Percentiles rank a stretch among this genome's conserved stretches.
Conservation (phyloP, 2,888 invertebrate species). For the Drosophila niveifrons region DNA sequence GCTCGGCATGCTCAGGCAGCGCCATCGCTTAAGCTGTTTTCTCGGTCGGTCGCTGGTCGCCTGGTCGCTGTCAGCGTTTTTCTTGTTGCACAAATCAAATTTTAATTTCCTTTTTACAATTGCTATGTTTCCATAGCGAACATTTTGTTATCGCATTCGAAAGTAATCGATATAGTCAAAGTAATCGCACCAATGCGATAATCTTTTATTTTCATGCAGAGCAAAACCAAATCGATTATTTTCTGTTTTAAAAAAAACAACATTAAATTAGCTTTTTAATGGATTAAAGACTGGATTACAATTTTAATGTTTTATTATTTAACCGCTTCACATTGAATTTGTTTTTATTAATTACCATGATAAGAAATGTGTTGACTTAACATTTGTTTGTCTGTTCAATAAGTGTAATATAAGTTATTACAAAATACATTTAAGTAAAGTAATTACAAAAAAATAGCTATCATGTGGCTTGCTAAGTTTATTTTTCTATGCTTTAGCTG, state of each 20-base stretch:
- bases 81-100: slow-evolving; percentile 58
- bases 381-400: neutral
- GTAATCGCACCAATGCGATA: neutral
- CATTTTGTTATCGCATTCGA: slow-evolving; percentile 50
- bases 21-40: slow-evolving; percentile 59
- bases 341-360: neutral
- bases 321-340: neutral
- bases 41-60: slow-evolving; percentile 30
- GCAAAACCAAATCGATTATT: slow-evolving; percentile 2
- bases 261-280: too few species aligned
- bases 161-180: slow-evolving; percentile 32
- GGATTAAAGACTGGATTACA: neutral
- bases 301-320: too few species aligned
- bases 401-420: too few species aligned
- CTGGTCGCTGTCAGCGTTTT: slow-evolving; percentile 40
- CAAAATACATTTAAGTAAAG: neutral
- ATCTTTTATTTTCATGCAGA: neutral
- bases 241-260: neutral
- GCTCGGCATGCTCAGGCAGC: slow-evolving; percentile 65
- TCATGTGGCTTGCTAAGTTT: neutral
- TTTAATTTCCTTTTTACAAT: slow-evolving; percentile 61
- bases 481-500: neutral
- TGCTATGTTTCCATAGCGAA: slow-evolving; percentile 58
- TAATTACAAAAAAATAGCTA: neutral
- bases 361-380: neutral